Conservation (phyloP, 2,113 vertebrate genomes). For the Cheilinus undulatus region DNA sequence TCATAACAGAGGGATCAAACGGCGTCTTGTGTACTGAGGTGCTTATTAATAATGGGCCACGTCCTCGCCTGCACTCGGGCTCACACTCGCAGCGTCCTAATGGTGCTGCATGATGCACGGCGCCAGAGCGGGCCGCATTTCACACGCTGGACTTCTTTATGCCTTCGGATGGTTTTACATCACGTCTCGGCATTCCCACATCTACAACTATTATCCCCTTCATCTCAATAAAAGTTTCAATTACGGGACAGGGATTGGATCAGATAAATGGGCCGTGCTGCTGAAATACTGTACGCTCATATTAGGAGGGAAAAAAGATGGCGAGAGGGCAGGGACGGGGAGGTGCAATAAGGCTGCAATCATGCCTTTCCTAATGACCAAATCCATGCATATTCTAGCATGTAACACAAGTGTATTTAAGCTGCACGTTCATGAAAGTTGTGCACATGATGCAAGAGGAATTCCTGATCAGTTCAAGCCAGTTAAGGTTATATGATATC, state of each 20-base stretch:
- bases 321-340: neutral
- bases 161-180: slow-evolving; percentile 68
- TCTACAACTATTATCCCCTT: slow-evolving; percentile 76
- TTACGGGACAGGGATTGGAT: slow-evolving; percentile 68
- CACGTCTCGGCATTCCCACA: slow-evolving; percentile 59
- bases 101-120: slow-evolving; percentile 53
- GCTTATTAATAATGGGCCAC: slow-evolving; percentile 47
- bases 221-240: slow-evolving; percentile 80
- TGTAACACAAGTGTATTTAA: slow-evolving; percentile 8
- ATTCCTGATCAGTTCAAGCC: slow-evolving; percentile 37
- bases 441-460: slow-evolving; percentile 31
- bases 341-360: slow-evolving; percentile 34
- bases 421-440: slow-evolving; percentile 41
- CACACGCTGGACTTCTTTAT: slow-evolving; percentile 64
- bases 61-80: slow-evolving; percentile 40
- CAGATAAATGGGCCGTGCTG: slow-evolving; percentile 70
- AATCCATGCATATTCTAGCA: no score
- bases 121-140: slow-evolving; percentile 57
- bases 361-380: neutral
- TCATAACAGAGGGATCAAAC: slow-evolving; percentile 16
- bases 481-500: slow-evolving; percentile 38
- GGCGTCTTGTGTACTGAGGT: slow-evolving; percentile 36
- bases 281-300: slow-evolving; percentile 61
- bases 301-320: slow-evolving; percentile 13
- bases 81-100: slow-evolving; percentile 35